These are phyloP conservation scores for Drosophila buzzatii DNA, from an alignment of 2,888 invertebrate species.

Conservation along the genomic window DNA sequence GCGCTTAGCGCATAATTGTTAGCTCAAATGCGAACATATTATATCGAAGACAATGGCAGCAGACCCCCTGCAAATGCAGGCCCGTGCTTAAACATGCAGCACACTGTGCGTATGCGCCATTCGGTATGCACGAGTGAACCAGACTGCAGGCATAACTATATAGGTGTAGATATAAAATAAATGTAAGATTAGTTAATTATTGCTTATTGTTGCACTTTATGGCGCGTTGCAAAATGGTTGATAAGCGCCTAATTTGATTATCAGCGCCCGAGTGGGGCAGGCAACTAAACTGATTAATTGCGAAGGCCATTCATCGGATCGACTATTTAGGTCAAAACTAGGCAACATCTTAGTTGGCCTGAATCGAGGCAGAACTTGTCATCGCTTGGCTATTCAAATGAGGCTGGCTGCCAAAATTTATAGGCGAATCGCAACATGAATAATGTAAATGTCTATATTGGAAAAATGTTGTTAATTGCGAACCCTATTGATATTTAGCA, in stretches of 20 bases:
- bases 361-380: neutral
- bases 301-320: neutral
- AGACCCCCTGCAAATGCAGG: slow-evolving; percentile 13
- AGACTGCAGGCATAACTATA: slow-evolving; percentile 25
- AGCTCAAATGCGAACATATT: slow-evolving; percentile 31
- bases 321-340: slow-evolving; percentile 15
- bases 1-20: slow-evolving; percentile 62
- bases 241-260: slow-evolving; percentile 65
- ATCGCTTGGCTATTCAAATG: slow-evolving; percentile 23
- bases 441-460: slow-evolving; percentile 22
- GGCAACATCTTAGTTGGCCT: neutral
- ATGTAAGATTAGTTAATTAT: slow-evolving; percentile 51
- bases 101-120: slow-evolving; percentile 68
- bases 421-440: slow-evolving; percentile 17
- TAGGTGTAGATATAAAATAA: slow-evolving; percentile 13
- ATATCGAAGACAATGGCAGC: slow-evolving; percentile 17
- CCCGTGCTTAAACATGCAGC: slow-evolving; percentile 16
- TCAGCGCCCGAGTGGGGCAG: slow-evolving; percentile 18
- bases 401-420: slow-evolving; percentile 24
- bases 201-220: slow-evolving; percentile 45
- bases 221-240: slow-evolving; percentile 46
- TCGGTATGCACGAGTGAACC: slow-evolving; percentile 65
- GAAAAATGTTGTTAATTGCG: slow-evolving; percentile 47
- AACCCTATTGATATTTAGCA: slow-evolving; percentile 58
- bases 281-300: slow-evolving; percentile 14